phyloP scores from a whole-genome alignment of 2,888 invertebrate genomes.

The Diplazon laetatorius region DNA sequence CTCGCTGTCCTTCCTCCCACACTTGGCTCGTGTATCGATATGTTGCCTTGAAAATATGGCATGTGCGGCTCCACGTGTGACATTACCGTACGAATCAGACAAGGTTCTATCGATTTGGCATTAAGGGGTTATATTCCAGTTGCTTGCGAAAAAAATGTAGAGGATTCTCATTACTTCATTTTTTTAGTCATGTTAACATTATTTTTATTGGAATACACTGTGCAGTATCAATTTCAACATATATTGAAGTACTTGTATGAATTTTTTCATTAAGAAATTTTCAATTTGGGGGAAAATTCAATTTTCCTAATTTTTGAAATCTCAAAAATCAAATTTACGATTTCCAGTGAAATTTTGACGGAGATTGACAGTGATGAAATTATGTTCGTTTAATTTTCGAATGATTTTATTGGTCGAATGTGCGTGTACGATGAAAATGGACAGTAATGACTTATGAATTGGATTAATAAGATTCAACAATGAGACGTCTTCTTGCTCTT shows the following conservation, averaged over 20 bases:
- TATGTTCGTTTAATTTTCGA: not conserved
- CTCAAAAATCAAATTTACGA: too few relatives aligned
- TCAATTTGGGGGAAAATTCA: too few relatives aligned
- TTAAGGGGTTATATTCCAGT: too few relatives aligned
- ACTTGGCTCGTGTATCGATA: constrained; percentile 23
- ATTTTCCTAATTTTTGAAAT: too few relatives aligned
- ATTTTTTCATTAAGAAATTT: too few relatives aligned
- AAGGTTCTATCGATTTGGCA: constrained; percentile 27
- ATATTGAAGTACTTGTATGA: too few relatives aligned
- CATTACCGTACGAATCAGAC: not conserved
- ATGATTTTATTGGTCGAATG: not conserved
- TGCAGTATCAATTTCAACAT: too few relatives aligned
- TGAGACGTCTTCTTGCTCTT: not conserved
- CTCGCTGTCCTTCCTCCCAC: constrained; percentile 50
- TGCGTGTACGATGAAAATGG: not conserved
- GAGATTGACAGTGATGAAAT: not conserved
- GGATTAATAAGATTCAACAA: constrained; percentile 1
- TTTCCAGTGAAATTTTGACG: too few relatives aligned
- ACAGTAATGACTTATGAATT: not conserved
- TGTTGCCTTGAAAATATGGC: constrained; percentile 34
- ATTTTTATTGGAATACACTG: too few relatives aligned
- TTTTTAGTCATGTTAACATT: too few relatives aligned
- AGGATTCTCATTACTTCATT: not conserved
- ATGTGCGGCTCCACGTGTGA: constrained; percentile 29
- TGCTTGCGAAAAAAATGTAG: too few relatives aligned